A percentile compares a stretch with the other conserved stretches of the same genome.
Evolutionary conservation across 2,797 vertebrate species (phyloP).

Genomic region (Megaceryle alcyon): DNA sequence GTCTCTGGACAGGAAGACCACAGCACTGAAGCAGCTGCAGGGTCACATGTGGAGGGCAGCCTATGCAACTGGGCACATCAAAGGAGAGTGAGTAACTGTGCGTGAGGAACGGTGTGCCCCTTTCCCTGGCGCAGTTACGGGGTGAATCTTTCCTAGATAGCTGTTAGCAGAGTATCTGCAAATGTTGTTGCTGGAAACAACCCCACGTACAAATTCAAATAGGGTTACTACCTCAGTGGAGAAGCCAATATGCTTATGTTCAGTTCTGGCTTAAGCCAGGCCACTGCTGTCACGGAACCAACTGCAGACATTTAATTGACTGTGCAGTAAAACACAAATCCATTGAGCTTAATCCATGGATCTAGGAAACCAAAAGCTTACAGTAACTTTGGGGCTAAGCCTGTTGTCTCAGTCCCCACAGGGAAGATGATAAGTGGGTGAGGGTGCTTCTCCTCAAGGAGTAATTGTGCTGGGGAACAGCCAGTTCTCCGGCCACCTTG

Average conservation of each 20-base stretch:
- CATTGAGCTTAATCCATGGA: background rate
- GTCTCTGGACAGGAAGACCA: constrained; percentile 94
- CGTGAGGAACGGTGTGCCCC: constrained; percentile 79
- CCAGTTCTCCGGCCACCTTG: background rate
- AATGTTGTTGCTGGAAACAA: background rate
- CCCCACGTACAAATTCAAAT: background rate
- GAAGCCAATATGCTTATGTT: fast-evolving
- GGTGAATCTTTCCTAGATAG: background rate
- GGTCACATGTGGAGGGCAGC: constrained; percentile 97
- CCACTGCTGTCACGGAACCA: background rate
- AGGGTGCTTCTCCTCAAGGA: background rate
- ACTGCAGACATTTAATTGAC: background rate
- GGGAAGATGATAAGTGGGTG: background rate
- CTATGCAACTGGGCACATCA: constrained; percentile 87
- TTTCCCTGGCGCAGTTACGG: background rate
- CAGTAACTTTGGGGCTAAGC: background rate
- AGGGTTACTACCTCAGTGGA: background rate
- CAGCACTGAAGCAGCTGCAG: constrained; percentile 93
- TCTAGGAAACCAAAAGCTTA: background rate
- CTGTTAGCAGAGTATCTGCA: background rate
- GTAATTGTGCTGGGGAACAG: background rate
- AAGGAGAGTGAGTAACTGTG: constrained; percentile 91
- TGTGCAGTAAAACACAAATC: background rate
- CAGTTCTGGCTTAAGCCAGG: background rate
- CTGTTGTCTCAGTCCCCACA: background rate